phyloP scores from a whole-genome alignment of 2,113 vertebrate genomes.

The Leptobrachium ailaonicum region DNA sequence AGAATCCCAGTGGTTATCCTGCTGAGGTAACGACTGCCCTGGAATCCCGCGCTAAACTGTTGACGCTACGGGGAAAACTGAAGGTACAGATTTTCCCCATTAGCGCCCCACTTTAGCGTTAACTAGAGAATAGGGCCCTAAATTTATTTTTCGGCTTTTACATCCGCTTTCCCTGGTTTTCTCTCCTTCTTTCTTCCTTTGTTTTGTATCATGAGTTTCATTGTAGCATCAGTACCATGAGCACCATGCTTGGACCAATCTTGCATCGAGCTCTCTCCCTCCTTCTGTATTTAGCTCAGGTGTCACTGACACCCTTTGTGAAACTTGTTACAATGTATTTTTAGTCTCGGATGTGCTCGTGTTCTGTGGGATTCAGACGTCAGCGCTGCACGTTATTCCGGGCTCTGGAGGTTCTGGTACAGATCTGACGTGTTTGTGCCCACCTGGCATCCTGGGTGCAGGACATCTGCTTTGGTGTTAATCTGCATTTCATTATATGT shows the following conservation, averaged over 20 bases:
- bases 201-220: background rate
- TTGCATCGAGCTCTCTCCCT: background rate
- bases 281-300: conserved; percentile 19
- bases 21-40: too few species aligned
- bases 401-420: background rate
- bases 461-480: background rate
- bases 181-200: background rate
- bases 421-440: background rate
- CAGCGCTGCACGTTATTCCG: background rate
- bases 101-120: too few species aligned
- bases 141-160: background rate
- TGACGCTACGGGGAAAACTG: too few species aligned
- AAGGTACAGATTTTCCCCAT: too few species aligned
- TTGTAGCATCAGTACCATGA: background rate
- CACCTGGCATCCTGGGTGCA: background rate
- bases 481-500: background rate
- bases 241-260: background rate
- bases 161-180: background rate
- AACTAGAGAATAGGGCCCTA: too few species aligned
- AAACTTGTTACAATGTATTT: conserved; percentile 37
- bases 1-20: too few species aligned
- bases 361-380: conserved; percentile 21
- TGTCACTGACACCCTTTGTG: conserved; percentile 16
- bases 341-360: conserved; percentile 27
- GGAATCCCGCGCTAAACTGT: too few species aligned